Evolutionary conservation across 2,888 invertebrate species (phyloP), one percentile per base, ranked within the genome.

Genomic region (Hemaris fuciformis): DNA sequence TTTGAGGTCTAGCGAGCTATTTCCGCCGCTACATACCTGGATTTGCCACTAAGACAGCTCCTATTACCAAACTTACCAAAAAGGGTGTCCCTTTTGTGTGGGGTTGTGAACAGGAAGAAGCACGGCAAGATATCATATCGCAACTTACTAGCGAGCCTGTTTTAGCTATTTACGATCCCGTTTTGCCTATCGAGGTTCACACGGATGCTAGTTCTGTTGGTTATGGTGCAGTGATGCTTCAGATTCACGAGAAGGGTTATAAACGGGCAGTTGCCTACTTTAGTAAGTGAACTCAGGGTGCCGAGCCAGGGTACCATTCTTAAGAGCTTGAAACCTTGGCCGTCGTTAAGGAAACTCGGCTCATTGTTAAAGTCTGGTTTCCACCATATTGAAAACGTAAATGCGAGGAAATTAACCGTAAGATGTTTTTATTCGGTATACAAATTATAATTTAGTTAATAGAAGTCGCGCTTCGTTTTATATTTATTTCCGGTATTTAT

Each of bases 141-240:
- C 3, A 6, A 18, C 8, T 45, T 6, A 45, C 10, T 45, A 45
- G 43, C 20, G 22, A 6, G 7, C 43, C 43, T 1, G 22, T 22
- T 6, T 10, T 45, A 18, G 22, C 10, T 3, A 45, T 45, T 10
- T 45, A 45, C 20, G 43, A 45, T 45, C 43, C 22, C 0, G 6
- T 1, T 1, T 3, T 45, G 0, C 43, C 43, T 8, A 45, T 43
- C 2, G 43, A 45, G 18, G 20, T 45, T 8, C 43, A 45, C 3
- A 45, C 43, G 1, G 43, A 45, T 6, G 43, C 43, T 0, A 18
- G 7, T 1, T 18, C 7, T 2, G 20, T 0, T 48, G 65, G 10
- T 66, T 67, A 10, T 20, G 63, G 25, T 20, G 69, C 10, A 68
- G 70, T 59, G 0, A 67, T 7, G 48, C 15, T 10, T 1, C 66